A percentile compares a stretch with the other conserved stretches of the same genome.
phyloP scores from a whole-genome alignment of 2,113 vertebrate species.

The Machaerirhynchus nigripectus region DNA sequence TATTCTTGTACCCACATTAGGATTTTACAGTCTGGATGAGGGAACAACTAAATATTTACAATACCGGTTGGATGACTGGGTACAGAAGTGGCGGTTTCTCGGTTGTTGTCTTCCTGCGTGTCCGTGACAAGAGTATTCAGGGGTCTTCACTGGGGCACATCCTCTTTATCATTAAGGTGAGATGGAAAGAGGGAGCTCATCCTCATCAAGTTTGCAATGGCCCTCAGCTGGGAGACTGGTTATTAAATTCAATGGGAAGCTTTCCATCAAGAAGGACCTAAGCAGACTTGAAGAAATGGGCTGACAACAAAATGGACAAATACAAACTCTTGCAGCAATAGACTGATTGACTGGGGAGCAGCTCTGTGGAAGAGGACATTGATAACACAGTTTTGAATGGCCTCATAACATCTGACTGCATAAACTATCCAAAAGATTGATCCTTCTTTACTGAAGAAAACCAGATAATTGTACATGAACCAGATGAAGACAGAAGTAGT shows the following conservation, averaged over 20 bases:
- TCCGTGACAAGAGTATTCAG: neutral
- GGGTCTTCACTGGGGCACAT: neutral
- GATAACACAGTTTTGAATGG: neutral
- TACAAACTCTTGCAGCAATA: neutral
- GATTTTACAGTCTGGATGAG: neutral
- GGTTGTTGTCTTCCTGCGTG: neutral
- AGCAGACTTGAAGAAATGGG: neutral
- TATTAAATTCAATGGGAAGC: neutral
- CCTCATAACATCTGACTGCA: neutral
- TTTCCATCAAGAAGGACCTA: neutral
- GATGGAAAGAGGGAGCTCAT: neutral
- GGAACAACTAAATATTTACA: neutral
- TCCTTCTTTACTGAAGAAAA: neutral
- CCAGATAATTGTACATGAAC: neutral
- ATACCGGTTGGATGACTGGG: neutral
- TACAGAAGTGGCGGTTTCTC: fast-evolving
- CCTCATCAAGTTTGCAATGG: neutral
- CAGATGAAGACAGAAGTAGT: neutral
- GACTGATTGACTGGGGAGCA: neutral
- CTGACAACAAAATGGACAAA: neutral
- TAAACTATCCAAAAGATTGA: neutral
- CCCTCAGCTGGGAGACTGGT: neutral
- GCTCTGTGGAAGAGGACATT: neutral
- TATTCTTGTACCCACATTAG: neutral
- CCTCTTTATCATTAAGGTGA: neutral